Conservation (phyloP, 2,797 vertebrate species). For the Rhincodon typus region DNA sequence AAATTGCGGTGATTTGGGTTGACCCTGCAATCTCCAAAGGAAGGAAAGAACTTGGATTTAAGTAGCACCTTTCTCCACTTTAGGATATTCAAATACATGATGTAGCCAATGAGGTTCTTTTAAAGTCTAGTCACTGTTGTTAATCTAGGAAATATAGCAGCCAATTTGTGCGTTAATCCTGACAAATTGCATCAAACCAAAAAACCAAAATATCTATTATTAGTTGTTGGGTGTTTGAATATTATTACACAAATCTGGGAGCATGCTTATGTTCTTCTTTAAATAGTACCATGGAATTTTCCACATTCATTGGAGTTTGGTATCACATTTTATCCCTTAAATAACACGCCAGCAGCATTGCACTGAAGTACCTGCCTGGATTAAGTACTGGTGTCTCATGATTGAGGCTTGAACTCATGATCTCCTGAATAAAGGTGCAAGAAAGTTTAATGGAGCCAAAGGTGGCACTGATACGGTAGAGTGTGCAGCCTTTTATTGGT, state of each 20-base stretch:
- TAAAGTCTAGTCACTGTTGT: not conserved
- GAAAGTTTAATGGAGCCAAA: not conserved
- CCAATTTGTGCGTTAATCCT: not conserved
- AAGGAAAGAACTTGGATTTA: not conserved
- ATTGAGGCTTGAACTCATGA: no score
- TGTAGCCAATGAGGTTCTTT: not conserved
- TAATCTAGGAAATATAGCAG: not conserved
- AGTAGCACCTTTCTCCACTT: no score
- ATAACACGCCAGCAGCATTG: not conserved
- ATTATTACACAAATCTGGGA: not conserved
- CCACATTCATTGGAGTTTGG: not conserved
- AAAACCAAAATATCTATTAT: not conserved
- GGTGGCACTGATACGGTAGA: not conserved
- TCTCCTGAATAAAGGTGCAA: not conserved
- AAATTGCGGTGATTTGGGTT: not conserved
- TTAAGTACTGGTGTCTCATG: not conserved
- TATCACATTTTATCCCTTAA: not conserved
- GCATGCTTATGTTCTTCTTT: not conserved
- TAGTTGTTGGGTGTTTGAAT: not conserved
- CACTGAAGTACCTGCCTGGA: not conserved
- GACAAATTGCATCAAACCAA: not conserved
- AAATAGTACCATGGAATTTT: not conserved
- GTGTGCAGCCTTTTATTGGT: not conserved
- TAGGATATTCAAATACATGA: not conserved
- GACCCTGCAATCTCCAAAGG: not conserved